Percentiles rank a stretch among this genome's conserved stretches.
phyloP scores from a whole-genome alignment of 2,888 invertebrate genomes.

The Cantharis flavilabris region DNA sequence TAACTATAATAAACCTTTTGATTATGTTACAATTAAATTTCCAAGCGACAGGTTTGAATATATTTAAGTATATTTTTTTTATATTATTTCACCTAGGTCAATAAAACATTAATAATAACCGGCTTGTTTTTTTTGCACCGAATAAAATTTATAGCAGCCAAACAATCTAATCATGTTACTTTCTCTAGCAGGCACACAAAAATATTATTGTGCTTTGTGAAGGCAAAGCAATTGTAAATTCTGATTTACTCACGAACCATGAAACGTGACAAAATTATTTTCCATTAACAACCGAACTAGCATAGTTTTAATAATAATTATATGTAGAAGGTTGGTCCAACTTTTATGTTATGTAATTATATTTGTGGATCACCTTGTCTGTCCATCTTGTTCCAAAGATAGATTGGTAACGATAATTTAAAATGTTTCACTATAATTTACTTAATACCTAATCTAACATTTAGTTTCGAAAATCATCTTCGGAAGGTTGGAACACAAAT shows the following conservation, averaged over 20 bases:
- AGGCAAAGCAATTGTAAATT: neutral
- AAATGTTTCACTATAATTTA: conserved; percentile 4
- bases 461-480: neutral
- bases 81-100: neutral
- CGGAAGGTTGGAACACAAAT: neutral
- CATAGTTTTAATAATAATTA: neutral
- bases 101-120: neutral
- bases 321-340: neutral
- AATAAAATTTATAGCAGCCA: neutral
- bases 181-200: neutral
- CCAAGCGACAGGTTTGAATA: neutral
- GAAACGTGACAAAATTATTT: conserved; percentile 3
- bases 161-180: neutral
- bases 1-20: neutral
- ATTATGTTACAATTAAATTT: neutral
- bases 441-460: neutral
- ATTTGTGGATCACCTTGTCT: conserved; percentile 18
- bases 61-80: neutral
- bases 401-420: neutral
- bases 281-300: neutral
- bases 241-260: neutral
- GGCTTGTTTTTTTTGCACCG: neutral
- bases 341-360: conserved; percentile 9
- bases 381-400: conserved; percentile 7
- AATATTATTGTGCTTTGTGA: neutral